Percentiles rank a stretch among this genome's conserved stretches.
Evolutionary conservation across 2,888 invertebrate genomes (phyloP).

Genomic region (Coelinius sp.): DNA sequence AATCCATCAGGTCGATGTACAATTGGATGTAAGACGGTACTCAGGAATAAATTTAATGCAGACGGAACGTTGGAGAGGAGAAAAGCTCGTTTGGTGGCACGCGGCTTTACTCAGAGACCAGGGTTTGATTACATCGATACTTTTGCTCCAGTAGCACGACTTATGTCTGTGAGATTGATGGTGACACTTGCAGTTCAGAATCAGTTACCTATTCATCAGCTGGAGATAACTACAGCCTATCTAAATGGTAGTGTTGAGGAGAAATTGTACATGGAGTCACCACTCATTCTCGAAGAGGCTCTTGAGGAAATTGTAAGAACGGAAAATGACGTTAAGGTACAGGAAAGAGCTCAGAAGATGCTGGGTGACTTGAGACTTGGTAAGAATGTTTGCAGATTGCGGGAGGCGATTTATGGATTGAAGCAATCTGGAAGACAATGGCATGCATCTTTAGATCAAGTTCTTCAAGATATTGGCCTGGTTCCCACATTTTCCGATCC

Average conservation of each 20-base stretch:
- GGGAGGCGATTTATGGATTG: slow-evolving; percentile 26
- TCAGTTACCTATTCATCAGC: slow-evolving; percentile 46
- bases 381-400: slow-evolving; percentile 13
- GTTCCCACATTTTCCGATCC: slow-evolving; percentile 17
- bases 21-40: slow-evolving; percentile 41
- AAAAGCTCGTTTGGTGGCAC: slow-evolving; percentile 48
- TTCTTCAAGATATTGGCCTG: background rate
- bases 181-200: slow-evolving; percentile 46
- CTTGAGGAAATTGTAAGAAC: slow-evolving; percentile 18
- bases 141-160: slow-evolving; percentile 46
- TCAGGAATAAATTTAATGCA: slow-evolving; percentile 43
- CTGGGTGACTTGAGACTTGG: background rate
- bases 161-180: slow-evolving; percentile 47
- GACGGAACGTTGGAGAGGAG: slow-evolving; percentile 44
- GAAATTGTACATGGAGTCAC: slow-evolving; percentile 46
- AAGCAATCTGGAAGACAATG: slow-evolving; percentile 27
- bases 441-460: slow-evolving; percentile 9
- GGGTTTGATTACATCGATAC: slow-evolving; percentile 48
- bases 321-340: background rate
- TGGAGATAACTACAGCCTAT: slow-evolving; percentile 51
- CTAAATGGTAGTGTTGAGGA: slow-evolving; percentile 50
- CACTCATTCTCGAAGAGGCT: slow-evolving; percentile 16
- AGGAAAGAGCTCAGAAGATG: slow-evolving; percentile 4
- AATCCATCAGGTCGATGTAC: slow-evolving; percentile 35
- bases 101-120: slow-evolving; percentile 45